These are phyloP conservation scores for Morinoia aosen DNA, from an alignment of 2,888 invertebrate genomes.

Conservation along the genomic window DNA sequence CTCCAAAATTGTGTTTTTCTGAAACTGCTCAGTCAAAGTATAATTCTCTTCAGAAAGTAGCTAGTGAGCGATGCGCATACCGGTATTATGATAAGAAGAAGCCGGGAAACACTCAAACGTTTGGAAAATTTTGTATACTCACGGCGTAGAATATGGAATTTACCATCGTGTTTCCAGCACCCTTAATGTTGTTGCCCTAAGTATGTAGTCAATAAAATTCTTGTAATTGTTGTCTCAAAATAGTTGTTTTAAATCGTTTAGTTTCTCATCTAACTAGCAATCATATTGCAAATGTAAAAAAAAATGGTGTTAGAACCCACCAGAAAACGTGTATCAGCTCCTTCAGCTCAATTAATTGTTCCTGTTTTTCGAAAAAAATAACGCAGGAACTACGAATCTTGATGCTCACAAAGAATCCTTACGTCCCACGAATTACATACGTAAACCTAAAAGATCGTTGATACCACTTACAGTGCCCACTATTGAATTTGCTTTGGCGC, in stretches of 20 bases:
- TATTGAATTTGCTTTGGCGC: not conserved
- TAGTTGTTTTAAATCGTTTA: no score
- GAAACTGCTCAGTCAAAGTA: not conserved
- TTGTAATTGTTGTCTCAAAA: not conserved
- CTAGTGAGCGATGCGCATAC: not conserved
- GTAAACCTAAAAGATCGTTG: no score
- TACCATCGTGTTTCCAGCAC: not conserved
- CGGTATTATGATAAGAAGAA: not conserved
- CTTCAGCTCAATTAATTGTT: not conserved
- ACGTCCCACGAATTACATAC: no score
- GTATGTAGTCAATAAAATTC: not conserved
- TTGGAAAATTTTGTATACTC: not conserved
- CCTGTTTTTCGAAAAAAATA: not conserved
- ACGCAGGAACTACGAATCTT: not conserved
- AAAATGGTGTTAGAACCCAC: not conserved
- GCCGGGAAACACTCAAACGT: not conserved
- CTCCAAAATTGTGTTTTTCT: not conserved
- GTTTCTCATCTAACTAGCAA: not conserved
- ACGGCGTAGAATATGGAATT: not conserved
- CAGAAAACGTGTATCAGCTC: not conserved
- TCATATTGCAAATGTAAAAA: not conserved
- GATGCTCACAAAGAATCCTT: no score
- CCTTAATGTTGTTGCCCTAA: not conserved
- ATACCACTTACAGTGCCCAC: not conserved
- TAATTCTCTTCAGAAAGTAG: not conserved